These are phyloP conservation scores for Thymelicus acteon DNA, from an alignment of 2,888 invertebrate species.

Conservation along the genomic window DNA sequence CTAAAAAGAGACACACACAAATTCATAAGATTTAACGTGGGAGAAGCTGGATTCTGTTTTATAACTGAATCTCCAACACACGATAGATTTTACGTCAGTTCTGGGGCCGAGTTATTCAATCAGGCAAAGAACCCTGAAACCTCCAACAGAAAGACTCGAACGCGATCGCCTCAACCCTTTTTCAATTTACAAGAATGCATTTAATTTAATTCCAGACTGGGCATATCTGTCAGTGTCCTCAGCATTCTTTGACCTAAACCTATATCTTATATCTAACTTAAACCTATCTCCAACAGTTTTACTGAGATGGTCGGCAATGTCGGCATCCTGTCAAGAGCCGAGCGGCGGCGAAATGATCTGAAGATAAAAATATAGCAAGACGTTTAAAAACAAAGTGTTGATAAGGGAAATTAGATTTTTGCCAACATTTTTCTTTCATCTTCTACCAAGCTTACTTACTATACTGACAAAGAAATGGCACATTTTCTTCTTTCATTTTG, in stretches of 20 bases:
- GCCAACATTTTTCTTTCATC: slow-evolving; percentile 5
- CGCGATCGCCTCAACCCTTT: no score
- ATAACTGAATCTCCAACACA: no score
- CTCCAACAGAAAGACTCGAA: not conserved
- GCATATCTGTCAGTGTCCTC: slow-evolving; percentile 2
- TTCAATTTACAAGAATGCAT: no score
- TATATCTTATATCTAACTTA: slow-evolving; percentile 14
- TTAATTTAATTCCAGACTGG: no score
- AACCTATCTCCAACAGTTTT: slow-evolving; percentile 9
- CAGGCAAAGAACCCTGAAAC: no score
- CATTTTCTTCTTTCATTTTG: no score
- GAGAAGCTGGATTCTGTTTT: no score
- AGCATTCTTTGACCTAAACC: slow-evolving; percentile 16
- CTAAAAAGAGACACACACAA: no score
- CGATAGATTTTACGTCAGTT: no score
- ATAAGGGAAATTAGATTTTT: slow-evolving; percentile 35
- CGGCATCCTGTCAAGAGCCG: slow-evolving; percentile 20
- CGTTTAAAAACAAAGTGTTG: slow-evolving; percentile 26
- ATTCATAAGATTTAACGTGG: no score
- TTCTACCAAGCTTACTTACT: not conserved
- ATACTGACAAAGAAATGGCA: no score
- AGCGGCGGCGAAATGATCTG: slow-evolving; percentile 3
- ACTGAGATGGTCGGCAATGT: not conserved
- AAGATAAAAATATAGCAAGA: slow-evolving; percentile 29
- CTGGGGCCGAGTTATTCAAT: no score